These are phyloP conservation scores for Mimas tiliae DNA, from an alignment of 2,888 invertebrate species.

Conservation along the genomic window DNA sequence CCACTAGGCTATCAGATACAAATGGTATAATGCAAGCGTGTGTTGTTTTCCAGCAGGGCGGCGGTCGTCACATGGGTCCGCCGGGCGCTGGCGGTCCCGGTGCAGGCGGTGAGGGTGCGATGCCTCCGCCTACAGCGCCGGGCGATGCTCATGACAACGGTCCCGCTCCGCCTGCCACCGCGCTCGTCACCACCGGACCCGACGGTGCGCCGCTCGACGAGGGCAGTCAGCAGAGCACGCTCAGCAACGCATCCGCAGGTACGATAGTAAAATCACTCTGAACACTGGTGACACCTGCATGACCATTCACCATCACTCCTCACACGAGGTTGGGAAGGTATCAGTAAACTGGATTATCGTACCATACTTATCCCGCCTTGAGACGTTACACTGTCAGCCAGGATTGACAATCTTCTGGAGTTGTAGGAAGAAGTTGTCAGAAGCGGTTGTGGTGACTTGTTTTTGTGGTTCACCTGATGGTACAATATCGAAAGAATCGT, in stretches of 20 bases:
- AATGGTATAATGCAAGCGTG: background rate
- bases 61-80: conserved; percentile 82
- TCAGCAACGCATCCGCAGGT: conserved; percentile 97
- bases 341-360: too few species aligned
- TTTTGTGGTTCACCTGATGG: too few species aligned
- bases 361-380: too few species aligned
- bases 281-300: too few species aligned
- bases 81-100: conserved; percentile 73
- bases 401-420: too few species aligned
- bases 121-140: conserved; percentile 86
- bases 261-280: too few species aligned
- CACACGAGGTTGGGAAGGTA: too few species aligned
- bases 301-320: background rate
- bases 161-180: conserved; percentile 90
- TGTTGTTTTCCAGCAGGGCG: conserved; percentile 64
- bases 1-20: too few species aligned
- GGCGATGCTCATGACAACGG: conserved; percentile 88
- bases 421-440: too few species aligned
- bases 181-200: conserved; percentile 95
- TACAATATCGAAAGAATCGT: too few species aligned
- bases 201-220: conserved; percentile 95
- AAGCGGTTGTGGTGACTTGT: too few species aligned
- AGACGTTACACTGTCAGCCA: too few species aligned
- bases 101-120: conserved; percentile 74
- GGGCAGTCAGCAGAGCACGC: conserved; percentile 96